A percentile compares a stretch with the other conserved stretches of the same genome.
Evolutionary conservation across 2,113 vertebrate genomes (phyloP).

Genomic region (Illadopsis cleaveri): DNA sequence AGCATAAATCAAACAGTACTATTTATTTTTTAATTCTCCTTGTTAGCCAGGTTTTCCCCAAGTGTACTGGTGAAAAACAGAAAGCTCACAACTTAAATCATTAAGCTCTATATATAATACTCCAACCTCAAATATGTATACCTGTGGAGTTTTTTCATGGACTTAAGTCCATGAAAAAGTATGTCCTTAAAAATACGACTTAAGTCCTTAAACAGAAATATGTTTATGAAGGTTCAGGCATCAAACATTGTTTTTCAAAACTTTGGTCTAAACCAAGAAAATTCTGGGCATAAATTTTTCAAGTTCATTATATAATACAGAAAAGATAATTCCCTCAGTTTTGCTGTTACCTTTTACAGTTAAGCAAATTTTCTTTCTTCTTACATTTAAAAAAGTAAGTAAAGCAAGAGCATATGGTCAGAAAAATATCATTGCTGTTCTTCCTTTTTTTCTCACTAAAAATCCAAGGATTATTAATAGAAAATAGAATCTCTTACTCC

Average conservation of each 20-base stretch:
- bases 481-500: background rate
- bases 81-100: background rate
- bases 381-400: background rate
- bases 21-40: background rate
- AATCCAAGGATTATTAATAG: background rate
- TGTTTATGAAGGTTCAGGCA: background rate
- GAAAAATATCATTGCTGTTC: background rate
- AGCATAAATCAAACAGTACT: background rate
- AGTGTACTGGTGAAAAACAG: background rate
- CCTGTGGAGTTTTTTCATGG: background rate
- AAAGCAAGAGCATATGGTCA: background rate
- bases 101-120: background rate
- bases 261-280: background rate
- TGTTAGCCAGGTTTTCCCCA: background rate
- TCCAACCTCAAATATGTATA: background rate
- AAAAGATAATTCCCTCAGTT: background rate
- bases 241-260: background rate
- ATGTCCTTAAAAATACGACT: too few relatives aligned
- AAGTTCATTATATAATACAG: background rate
- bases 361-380: background rate
- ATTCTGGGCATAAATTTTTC: background rate
- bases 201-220: background rate
- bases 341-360: background rate
- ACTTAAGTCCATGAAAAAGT: too few relatives aligned
- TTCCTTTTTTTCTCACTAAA: background rate